Percentiles rank a stretch among this genome's conserved stretches.
Conservation (phyloP, 1,140 invertebrate genomes). For the Dryas iulia region DNA sequence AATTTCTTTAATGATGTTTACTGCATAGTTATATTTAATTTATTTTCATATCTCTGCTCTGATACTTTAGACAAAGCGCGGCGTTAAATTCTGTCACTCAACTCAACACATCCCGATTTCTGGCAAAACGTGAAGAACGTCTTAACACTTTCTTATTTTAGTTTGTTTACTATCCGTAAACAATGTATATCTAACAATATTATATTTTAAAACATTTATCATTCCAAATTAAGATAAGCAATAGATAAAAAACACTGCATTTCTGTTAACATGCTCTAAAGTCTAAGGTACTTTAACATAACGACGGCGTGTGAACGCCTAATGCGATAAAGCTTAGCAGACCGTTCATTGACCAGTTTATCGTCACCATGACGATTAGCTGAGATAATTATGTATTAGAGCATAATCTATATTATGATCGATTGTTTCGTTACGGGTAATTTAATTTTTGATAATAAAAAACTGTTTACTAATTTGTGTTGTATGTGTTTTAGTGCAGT, state of each 20-base stretch:
- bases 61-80: too few species aligned
- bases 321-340: neutral
- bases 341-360: constrained; percentile 1
- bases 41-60: too few species aligned
- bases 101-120: too few species aligned
- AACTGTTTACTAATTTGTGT: neutral
- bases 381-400: neutral
- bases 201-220: neutral
- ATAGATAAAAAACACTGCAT: neutral
- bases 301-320: neutral
- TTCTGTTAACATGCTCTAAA: neutral
- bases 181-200: neutral
- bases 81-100: too few species aligned
- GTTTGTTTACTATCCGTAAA: neutral
- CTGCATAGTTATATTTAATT: too few species aligned
- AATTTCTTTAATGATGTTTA: too few species aligned
- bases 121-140: too few species aligned
- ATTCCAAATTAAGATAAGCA: neutral
- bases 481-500: too few species aligned
- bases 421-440: neutral
- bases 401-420: neutral
- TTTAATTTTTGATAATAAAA: neutral
- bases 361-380: neutral
- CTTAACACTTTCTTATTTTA: too few species aligned
- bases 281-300: neutral